A percentile compares a stretch with the other conserved stretches of the same genome.
Conservation (phyloP, 1,140 invertebrate genomes). For the Neodiprion virginianus region DNA sequence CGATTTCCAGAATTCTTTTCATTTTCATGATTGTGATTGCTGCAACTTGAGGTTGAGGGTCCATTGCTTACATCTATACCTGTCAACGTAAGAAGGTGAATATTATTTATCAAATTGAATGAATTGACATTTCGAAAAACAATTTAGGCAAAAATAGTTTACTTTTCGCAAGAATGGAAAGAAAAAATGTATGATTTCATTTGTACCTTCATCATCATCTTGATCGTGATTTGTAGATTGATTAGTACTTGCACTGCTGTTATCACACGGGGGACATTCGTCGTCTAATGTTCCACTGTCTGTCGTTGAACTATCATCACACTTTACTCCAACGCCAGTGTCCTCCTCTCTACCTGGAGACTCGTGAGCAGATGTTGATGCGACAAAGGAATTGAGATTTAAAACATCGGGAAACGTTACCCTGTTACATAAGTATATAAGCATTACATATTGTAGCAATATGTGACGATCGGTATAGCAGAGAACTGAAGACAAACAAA, state of each 20-base stretch:
- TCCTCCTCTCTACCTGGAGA: constrained; percentile 58
- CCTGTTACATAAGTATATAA: constrained; percentile 60
- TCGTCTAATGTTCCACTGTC: constrained; percentile 74
- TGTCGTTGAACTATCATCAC: constrained; percentile 75
- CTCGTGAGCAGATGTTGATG: constrained; percentile 48
- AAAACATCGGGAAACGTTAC: constrained; percentile 85
- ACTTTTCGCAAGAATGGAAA: constrained; percentile 5
- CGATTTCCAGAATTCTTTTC: constrained; percentile 61
- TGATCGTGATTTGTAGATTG: constrained; percentile 50
- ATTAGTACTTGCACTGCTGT: constrained; percentile 44
- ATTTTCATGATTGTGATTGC: constrained; percentile 55
- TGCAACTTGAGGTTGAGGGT: constrained; percentile 44
- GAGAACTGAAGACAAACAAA: constrained; percentile 19
- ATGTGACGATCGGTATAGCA: neutral
- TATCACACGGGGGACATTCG: constrained; percentile 64
- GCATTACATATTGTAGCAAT: neutral
- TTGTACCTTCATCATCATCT: constrained; percentile 59
- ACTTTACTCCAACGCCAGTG: constrained; percentile 57
- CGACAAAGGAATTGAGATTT: constrained; percentile 81
- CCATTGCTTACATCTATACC: constrained; percentile 70
- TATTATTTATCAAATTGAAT: neutral
- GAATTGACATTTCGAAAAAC: constrained; percentile 3
- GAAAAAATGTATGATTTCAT: neutral
- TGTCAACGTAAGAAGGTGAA: constrained; percentile 29
- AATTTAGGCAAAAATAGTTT: constrained; percentile 16